These are phyloP conservation scores for Melanophora roralis DNA, from an alignment of 2,888 invertebrate genomes.

Conservation along the genomic window DNA sequence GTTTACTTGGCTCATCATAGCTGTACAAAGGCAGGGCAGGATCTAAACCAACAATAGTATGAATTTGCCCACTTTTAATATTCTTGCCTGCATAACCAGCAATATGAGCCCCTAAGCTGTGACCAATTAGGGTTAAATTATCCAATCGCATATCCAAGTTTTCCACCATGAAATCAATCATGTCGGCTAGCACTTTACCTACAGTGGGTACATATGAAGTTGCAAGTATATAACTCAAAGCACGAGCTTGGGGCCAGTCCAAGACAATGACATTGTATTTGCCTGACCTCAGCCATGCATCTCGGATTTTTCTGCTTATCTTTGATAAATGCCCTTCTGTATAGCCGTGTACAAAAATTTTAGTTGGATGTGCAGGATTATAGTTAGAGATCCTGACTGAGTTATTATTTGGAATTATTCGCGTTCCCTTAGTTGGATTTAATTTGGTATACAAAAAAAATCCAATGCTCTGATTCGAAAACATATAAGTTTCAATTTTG, in stretches of 20 bases:
- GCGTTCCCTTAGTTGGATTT: slow-evolving; percentile 67
- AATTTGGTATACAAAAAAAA: slow-evolving; percentile 69
- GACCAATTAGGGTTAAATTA: slow-evolving; percentile 79
- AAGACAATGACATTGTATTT: slow-evolving; percentile 81
- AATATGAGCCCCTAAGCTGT: slow-evolving; percentile 81
- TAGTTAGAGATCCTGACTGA: slow-evolving; percentile 64
- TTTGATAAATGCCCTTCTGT: slow-evolving; percentile 53
- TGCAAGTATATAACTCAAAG: slow-evolving; percentile 79
- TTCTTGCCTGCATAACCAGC: slow-evolving; percentile 81
- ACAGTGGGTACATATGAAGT: slow-evolving; percentile 75
- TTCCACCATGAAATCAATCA: slow-evolving; percentile 77
- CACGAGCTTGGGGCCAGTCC: slow-evolving; percentile 80
- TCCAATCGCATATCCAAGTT: slow-evolving; percentile 78
- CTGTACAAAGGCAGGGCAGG: slow-evolving; percentile 72
- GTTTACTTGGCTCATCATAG: slow-evolving; percentile 65
- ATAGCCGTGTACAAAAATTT: slow-evolving; percentile 79
- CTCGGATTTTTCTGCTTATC: slow-evolving; percentile 69
- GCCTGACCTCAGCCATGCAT: slow-evolving; percentile 79
- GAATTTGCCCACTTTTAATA: slow-evolving; percentile 79
- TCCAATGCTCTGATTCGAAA: too few species aligned
- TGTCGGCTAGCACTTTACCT: slow-evolving; percentile 69
- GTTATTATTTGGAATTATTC: slow-evolving; percentile 63
- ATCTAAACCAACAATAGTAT: slow-evolving; percentile 79
- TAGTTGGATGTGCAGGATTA: slow-evolving; percentile 64
- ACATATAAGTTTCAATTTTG: slow-evolving; percentile 62